A percentile compares a stretch with the other conserved stretches of the same genome.
Evolutionary conservation across 2,888 invertebrate genomes (phyloP).

Genomic region (Eilema depressum): DNA sequence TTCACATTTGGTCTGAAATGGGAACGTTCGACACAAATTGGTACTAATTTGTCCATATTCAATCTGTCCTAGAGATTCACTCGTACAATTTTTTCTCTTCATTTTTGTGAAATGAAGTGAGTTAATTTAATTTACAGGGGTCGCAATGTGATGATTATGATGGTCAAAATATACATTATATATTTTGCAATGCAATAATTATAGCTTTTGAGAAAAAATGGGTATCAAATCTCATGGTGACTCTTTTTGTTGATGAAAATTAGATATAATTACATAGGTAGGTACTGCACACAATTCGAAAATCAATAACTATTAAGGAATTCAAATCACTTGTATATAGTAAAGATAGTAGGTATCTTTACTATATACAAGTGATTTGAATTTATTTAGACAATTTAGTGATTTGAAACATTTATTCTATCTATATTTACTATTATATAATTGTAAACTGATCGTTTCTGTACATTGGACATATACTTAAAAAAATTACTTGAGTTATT

Average conservation of each 20-base stretch:
- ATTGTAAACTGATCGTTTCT: too few relatives aligned
- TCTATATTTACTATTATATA: too few relatives aligned
- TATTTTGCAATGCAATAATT: not conserved
- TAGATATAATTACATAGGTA: not conserved
- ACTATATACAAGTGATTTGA: too few relatives aligned
- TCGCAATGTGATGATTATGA: not conserved
- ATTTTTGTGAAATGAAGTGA: slow-evolving; percentile 44
- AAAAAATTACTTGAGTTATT: too few relatives aligned
- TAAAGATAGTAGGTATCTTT: too few relatives aligned
- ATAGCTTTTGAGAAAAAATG: not conserved
- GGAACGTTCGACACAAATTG: slow-evolving; percentile 73
- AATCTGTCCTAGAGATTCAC: slow-evolving; percentile 56
- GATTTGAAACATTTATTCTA: too few relatives aligned
- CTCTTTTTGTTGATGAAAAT: not conserved
- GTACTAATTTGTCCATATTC: slow-evolving; percentile 80
- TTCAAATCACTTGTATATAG: too few relatives aligned
- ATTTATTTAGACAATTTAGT: too few relatives aligned
- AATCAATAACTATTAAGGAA: too few relatives aligned
- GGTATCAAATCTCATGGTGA: not conserved
- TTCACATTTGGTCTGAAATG: slow-evolving; percentile 78
- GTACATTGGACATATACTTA: too few relatives aligned
- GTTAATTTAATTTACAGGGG: not conserved
- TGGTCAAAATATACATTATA: not conserved
- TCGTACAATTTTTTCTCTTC: slow-evolving; percentile 32
- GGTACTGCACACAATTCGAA: too few relatives aligned